A percentile compares a stretch with the other conserved stretches of the same genome.
These are phyloP conservation scores for Scaptomyza tumidula DNA, from an alignment of 2,888 invertebrate genomes.

Conservation along the genomic window DNA sequence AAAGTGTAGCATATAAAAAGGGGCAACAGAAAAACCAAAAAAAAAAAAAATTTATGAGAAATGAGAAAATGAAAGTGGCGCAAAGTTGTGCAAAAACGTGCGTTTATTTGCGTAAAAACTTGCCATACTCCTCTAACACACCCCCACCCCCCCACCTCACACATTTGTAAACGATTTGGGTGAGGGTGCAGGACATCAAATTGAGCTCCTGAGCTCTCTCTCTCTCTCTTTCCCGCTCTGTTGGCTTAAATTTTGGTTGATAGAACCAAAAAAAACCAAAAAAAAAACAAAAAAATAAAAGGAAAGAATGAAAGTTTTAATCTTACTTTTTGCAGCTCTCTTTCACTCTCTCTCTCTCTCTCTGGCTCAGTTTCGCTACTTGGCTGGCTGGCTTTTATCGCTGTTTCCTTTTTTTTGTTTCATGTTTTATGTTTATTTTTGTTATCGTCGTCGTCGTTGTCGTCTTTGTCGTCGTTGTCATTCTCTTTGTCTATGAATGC, in stretches of 20 bases:
- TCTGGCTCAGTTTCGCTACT: slow-evolving; percentile 35
- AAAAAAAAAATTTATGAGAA: background rate
- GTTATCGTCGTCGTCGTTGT: slow-evolving; percentile 29
- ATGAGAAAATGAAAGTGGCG: slow-evolving; percentile 65
- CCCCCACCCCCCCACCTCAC: background rate
- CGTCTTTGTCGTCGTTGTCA: slow-evolving; percentile 26
- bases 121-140: slow-evolving; percentile 31
- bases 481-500: slow-evolving; percentile 22
- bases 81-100: slow-evolving; percentile 75
- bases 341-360: background rate
- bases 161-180: no score
- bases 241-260: slow-evolving; percentile 72
- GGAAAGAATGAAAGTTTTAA: slow-evolving; percentile 62
- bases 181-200: slow-evolving; percentile 11
- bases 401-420: slow-evolving; percentile 41
- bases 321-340: slow-evolving; percentile 66
- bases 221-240: background rate
- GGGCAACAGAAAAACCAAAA: slow-evolving; percentile 24
- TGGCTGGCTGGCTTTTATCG: slow-evolving; percentile 44
- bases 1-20: slow-evolving; percentile 46
- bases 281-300: slow-evolving; percentile 42
- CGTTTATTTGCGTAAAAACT: slow-evolving; percentile 76
- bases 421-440: slow-evolving; percentile 72
- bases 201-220: slow-evolving; percentile 27
- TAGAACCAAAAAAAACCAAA: slow-evolving; percentile 42